phyloP scores from a whole-genome alignment of 2,888 invertebrate species.

The Luperina nickerlii region DNA sequence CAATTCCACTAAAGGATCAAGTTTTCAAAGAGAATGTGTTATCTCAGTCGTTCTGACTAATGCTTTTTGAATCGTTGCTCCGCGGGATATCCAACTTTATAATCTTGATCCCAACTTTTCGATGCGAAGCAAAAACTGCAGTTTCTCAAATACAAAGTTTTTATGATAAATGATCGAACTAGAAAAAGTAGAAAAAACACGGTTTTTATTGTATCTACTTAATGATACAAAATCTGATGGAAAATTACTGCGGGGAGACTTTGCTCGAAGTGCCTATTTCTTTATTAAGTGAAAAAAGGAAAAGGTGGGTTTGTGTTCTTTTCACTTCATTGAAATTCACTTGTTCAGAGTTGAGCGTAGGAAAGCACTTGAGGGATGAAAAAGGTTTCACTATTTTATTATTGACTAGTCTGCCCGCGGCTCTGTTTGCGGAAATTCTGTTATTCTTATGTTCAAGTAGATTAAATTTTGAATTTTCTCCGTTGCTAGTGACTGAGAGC shows the following conservation, averaged over 20 bases:
- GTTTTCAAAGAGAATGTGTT: constrained; percentile 79
- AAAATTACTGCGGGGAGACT: constrained; percentile 57
- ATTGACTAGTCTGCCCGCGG: constrained; percentile 55
- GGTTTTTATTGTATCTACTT: constrained; percentile 26
- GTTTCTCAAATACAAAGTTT: constrained; percentile 70
- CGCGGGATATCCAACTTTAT: constrained; percentile 78
- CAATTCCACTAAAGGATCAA: constrained; percentile 68
- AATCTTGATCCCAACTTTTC: constrained; percentile 82
- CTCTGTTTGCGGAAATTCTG: constrained; percentile 51
- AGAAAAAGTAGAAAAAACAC: constrained; percentile 32
- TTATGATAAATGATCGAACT: constrained; percentile 58
- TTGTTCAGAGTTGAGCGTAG: constrained; percentile 67
- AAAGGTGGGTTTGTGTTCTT: constrained; percentile 71
- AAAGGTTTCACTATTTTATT: constrained; percentile 66
- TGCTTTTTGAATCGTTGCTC: constrained; percentile 75
- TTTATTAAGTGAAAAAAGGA: constrained; percentile 66
- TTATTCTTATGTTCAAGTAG: constrained; percentile 47
- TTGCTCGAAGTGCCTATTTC: constrained; percentile 59
- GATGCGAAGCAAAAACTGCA: constrained; percentile 76
- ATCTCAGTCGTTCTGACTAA: constrained; percentile 78
- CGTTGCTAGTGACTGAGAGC: constrained; percentile 1
- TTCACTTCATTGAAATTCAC: constrained; percentile 74
- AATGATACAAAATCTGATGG: constrained; percentile 23
- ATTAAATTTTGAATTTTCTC: constrained; percentile 58
- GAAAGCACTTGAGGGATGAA: constrained; percentile 60